Base-by-base conservation (phyloP, 2,113 vertebrate species). In the Xiphophorus maculatus region DNA sequence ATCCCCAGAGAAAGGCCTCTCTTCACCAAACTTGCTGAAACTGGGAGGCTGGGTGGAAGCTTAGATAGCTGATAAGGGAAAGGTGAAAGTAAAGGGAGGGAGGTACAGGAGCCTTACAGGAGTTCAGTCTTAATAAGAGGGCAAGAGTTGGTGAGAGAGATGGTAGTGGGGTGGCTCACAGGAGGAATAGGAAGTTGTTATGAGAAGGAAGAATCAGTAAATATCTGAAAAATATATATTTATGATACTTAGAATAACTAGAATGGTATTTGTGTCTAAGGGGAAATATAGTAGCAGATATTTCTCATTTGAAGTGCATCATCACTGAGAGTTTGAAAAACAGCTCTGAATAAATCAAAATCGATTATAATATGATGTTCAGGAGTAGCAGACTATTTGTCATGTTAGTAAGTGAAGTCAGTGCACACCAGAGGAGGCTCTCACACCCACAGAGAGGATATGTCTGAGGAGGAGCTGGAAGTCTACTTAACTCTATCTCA, bases 61-160 rank as follows among this genome's bases (percentile, higher is more conserved):
- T 42, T 48, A 29, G 69, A 76, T 68, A 86, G 76, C 76, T 76
- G 86, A 67, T 33, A 40, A 80, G 69, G 66, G 76, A 62, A 76
- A 79, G 76, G 81, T 84, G 79, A 79, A 80, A 61, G 64, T 9
- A 78, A 61, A 28, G 66, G 67, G 30, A 70, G 62, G 74, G 61
- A 74, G 78, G 73, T 58, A 14, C 44, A 35, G 69, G 33, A n/a
- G 70, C 29, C 80, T 80, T 73, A 74, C 77, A 89, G 67, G 77
- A 84, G 88, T 91, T 92, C 84, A 90, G 44, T 63, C 54, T 79
- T 87, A 84, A 91, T 93, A 93, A 90, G 77, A 90, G 76, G 29
- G 37, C 58, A n/a, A 58, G 2, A 58, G 51, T 73, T 83, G 75
- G 64, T 65, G 82, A 66, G 74, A 73, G 80, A 62, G 37, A 64